A percentile compares a stretch with the other conserved stretches of the same genome.
Evolutionary conservation across 2,888 invertebrate species (phyloP).

Genomic region (Tachina lurida): DNA sequence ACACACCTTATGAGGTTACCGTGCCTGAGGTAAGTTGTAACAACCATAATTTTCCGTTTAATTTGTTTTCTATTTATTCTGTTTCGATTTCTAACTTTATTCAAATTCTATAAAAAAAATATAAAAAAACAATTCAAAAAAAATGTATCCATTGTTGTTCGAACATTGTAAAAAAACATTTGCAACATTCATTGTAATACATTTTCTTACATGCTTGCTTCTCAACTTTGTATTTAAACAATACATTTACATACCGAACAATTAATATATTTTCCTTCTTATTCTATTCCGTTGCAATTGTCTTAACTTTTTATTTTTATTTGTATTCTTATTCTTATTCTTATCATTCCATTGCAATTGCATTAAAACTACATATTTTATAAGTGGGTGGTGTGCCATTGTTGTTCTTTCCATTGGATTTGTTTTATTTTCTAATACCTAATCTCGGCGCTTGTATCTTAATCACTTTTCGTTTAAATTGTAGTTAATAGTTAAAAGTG

Average conservation of each 20-base stretch:
- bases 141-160: constrained; percentile 59
- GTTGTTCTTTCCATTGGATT: not conserved
- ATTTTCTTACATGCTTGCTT: not conserved
- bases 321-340: constrained; percentile 16
- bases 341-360: constrained; percentile 46
- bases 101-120: constrained; percentile 24
- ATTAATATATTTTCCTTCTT: constrained; percentile 62
- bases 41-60: constrained; percentile 52
- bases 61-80: constrained; percentile 29
- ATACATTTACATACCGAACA: constrained; percentile 42
- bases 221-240: constrained; percentile 42
- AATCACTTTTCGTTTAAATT: not conserved
- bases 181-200: constrained; percentile 40
- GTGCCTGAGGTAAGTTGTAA: constrained; percentile 91
- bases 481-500: not conserved
- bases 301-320: constrained; percentile 3
- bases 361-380: constrained; percentile 29
- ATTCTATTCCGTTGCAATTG: constrained; percentile 39
- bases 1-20: constrained; percentile 91
- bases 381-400: constrained; percentile 53
- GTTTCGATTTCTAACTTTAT: constrained; percentile 28
- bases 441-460: constrained; percentile 52
- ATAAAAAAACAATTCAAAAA: not conserved
- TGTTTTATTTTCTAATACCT: constrained; percentile 27
- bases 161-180: constrained; percentile 54